Evolutionary conservation across 2,888 invertebrate species (phyloP), one percentile per base, ranked within the genome.

Genomic region (Pterostichus madidus): DNA sequence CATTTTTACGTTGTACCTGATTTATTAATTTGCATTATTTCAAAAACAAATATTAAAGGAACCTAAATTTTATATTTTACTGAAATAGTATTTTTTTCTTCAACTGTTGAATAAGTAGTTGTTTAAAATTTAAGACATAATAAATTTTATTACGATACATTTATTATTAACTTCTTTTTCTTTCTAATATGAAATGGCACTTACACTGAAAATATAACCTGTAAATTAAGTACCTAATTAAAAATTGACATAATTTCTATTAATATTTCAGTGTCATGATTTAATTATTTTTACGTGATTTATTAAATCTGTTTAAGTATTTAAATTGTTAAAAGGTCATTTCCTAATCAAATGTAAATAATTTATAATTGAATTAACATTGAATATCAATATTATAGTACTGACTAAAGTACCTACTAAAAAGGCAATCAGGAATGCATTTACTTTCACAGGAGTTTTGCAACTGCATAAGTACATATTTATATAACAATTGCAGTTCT

Each of bases 291-390:
- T 59, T 24, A 24, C 39, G 11, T 59, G 31, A 59, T 59, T 24
- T 31, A 59, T 31, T 17, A 17, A 59, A 24, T 11, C 31, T 11
- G 2, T 24, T 64, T 56, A 56, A 56, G 10, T 35, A 64, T 32
- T 39, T 35, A 64, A 64, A 64, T 13, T 31, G 4, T 35, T 32
- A n/a, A 64, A 64, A 64, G 35, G 64, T 64, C 13, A 64, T 35
- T 64, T 64, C 64, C 64, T 64, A 64, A 35, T 32, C 15, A 59
- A 31, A 59, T 64, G 32, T 35, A 35, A 31, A 7, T 64, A 64
- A 59, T 64, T 39, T 64, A 64, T 64, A 64, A 64, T 64, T 64
- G 35, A 31, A 64, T 64, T 64, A 64, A 64, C 64, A 64, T 64
- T 64, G 64, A 64, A 64, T 35, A 35, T 8, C 32, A 35, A n/a